Percentiles rank a stretch among this genome's conserved stretches.
These are phyloP conservation scores for Himalopsyche kuldschensis DNA, from an alignment of 2,888 invertebrate genomes.

Conservation along the genomic window DNA sequence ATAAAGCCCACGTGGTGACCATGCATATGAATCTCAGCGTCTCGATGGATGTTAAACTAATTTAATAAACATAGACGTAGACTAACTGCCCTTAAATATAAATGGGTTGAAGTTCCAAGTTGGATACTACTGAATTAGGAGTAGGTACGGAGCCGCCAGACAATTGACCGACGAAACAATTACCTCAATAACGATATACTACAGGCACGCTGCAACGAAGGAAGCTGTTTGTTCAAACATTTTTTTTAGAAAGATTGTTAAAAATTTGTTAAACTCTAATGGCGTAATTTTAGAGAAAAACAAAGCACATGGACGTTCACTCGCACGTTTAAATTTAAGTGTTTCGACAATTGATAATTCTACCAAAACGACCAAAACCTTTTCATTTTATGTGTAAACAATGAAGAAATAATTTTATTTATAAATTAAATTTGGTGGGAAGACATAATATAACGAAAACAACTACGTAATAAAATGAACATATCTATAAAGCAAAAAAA, in stretches of 20 bases:
- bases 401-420: too few relatives aligned
- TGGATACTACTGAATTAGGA: not conserved
- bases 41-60: not conserved
- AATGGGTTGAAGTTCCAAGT: not conserved
- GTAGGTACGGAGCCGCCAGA: conserved; percentile 6
- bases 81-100: not conserved
- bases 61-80: not conserved
- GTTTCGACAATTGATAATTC: not conserved
- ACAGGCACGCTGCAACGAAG: conserved; percentile 7
- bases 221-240: not conserved
- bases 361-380: too few relatives aligned
- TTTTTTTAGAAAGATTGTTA: not conserved
- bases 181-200: conserved; percentile 13
- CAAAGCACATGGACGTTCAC: not conserved
- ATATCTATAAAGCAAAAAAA: too few relatives aligned
- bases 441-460: too few relatives aligned
- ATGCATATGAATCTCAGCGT: not conserved
- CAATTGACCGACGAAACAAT: conserved; percentile 32
- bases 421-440: too few relatives aligned
- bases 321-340: not conserved
- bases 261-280: not conserved
- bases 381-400: too few relatives aligned
- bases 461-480: too few relatives aligned
- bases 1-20: not conserved
- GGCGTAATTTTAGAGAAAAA: not conserved